phyloP scores from a whole-genome alignment of 2,888 invertebrate species.

The Erebia epiphron region DNA sequence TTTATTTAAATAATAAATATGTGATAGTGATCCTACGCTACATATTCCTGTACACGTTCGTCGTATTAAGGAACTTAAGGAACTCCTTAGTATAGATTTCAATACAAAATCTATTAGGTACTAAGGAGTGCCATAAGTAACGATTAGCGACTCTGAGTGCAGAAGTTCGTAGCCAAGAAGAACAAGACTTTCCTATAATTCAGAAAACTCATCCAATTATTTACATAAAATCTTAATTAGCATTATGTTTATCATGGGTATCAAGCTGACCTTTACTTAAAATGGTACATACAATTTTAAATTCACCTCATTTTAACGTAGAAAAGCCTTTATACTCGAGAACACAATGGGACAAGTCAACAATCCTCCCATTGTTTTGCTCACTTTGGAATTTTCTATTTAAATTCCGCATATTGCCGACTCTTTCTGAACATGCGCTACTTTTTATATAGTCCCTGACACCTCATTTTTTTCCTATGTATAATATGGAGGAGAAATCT shows the following conservation, averaged over 20 bases:
- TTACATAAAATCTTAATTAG: background rate
- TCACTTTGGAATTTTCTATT: slow-evolving; percentile 56
- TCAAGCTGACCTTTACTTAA: slow-evolving; percentile 29
- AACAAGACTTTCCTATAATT: background rate
- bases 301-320: slow-evolving; percentile 33
- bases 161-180: no score
- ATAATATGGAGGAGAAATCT: background rate
- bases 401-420: slow-evolving; percentile 51
- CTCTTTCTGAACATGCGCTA: slow-evolving; percentile 42
- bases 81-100: no score
- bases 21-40: background rate
- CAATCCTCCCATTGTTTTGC: slow-evolving; percentile 38
- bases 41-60: no score
- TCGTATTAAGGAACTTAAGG: no score
- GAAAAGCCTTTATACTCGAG: slow-evolving; percentile 35
- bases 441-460: slow-evolving; percentile 40
- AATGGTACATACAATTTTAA: slow-evolving; percentile 27
- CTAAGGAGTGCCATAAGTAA: no score
- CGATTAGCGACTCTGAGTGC: no score
- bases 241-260: background rate
- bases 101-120: no score
- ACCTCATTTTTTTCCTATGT: slow-evolving; percentile 25
- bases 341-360: slow-evolving; percentile 21
- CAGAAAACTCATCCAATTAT: background rate
- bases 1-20: background rate